Evolutionary conservation across 2,113 vertebrate genomes (phyloP), one percentile per base, ranked within the genome.

Genomic region (Rissa tridactyla): DNA sequence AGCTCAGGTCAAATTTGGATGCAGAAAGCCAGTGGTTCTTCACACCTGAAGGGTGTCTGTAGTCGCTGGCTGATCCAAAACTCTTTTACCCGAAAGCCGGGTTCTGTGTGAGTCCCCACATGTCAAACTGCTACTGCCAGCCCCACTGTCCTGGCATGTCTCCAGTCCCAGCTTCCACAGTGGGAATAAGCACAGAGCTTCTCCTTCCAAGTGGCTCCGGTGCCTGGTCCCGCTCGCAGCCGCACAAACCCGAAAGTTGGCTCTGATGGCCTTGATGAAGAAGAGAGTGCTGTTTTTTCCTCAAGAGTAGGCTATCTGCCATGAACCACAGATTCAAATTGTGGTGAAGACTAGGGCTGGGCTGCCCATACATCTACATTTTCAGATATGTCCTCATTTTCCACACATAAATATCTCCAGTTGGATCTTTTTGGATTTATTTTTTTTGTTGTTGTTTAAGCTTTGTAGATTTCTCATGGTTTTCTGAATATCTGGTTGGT

Each of bases 341-440:
- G 66, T 89, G 62, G 81, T 73, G 86, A 87, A 92, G 75, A 40
- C 40, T 54, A 36, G 66, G 34, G 32, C 47, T 95, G 66, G 34
- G 32, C 47, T 95, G 69, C 75, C 73, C 71, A 70, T 88, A 70
- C n/a, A 78, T 73, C 92, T 61, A 47, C 60, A 58, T 79, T 96
- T 93, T 95, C 86, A 92, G 81, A 82, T 84, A 65, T 40, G 57
- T 87, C 47, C 54, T 89, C 78, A 65, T 95, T 92, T 95, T 92
- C 87, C 82, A 46, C 9, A 4, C 58, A 76, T 62, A 91, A 91
- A n/a, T 85, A 93, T 54, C 46, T 96, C 70, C 87, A 85, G 54
- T 46, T 85, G 54, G 61, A 69, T 87, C 36, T 85, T 85, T 84
- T 4, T 5, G 6, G 23, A 15, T 65, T 52, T 38, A 9, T 44